Conservation (phyloP, 2,888 invertebrate species). For the Amaurobius ferox region DNA sequence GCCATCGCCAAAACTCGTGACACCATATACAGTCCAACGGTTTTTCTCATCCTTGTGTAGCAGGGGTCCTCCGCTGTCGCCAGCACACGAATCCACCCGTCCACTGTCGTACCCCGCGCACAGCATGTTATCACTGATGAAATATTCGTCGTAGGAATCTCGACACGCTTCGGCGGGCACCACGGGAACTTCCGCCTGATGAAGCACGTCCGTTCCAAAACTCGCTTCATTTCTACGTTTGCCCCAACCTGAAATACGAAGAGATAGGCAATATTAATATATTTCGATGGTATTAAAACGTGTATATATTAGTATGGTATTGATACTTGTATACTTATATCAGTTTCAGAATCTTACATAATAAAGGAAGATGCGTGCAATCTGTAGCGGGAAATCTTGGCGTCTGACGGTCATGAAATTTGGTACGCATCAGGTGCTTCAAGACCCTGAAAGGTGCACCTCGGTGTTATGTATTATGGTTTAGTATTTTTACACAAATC, state of each 20-base stretch:
- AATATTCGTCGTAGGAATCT: slow-evolving; percentile 88
- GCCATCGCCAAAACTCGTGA: slow-evolving; percentile 96
- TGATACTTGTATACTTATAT: no score
- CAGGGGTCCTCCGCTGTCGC: slow-evolving; percentile 88
- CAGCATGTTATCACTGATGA: slow-evolving; percentile 92
- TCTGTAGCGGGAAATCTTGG: no score
- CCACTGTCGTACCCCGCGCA: slow-evolving; percentile 91
- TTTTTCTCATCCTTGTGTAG: slow-evolving; percentile 79
- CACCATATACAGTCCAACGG: slow-evolving; percentile 84
- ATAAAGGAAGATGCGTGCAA: no score
- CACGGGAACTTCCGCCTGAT: slow-evolving; percentile 93
- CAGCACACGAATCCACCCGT: slow-evolving; percentile 92
- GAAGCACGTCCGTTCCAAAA: slow-evolving; percentile 86
- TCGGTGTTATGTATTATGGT: no score
- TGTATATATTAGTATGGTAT: no score
- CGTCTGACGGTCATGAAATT: no score
- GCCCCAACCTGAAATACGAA: slow-evolving; percentile 85
- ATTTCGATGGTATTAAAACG: no score
- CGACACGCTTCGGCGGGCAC: slow-evolving; percentile 87
- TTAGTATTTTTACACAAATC: no score
- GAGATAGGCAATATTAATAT: no score
- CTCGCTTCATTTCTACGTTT: slow-evolving; percentile 58
- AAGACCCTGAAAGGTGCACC: no score
- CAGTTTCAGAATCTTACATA: no score
- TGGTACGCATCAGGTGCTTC: no score